Percentiles rank a stretch among this genome's conserved stretches.
phyloP scores from a whole-genome alignment of 2,797 vertebrate genomes.

The Sebastes diploproa region DNA sequence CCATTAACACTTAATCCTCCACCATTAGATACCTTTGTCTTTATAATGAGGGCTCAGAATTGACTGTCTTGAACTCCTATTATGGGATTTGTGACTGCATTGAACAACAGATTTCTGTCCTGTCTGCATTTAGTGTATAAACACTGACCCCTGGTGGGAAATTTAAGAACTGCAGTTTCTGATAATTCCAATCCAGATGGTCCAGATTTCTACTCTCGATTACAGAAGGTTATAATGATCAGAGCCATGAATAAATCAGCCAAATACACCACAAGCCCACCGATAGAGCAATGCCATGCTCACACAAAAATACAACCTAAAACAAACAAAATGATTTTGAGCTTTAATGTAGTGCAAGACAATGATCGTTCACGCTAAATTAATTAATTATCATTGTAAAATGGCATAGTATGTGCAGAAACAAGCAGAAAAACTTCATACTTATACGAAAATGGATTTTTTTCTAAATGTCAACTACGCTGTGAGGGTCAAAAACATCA shows the following conservation, averaged over 20 bases:
- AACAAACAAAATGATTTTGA: neutral
- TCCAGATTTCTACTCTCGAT: neutral
- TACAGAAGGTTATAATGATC: too few relatives aligned
- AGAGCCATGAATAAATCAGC: too few relatives aligned
- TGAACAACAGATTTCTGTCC: neutral
- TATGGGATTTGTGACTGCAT: neutral
- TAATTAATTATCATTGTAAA: neutral
- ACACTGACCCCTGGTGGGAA: conserved; percentile 35
- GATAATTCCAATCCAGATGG: rapidly evolving
- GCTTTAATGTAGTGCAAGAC: neutral
- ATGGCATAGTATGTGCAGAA: neutral
- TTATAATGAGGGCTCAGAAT: conserved; percentile 19
- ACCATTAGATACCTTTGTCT: conserved; percentile 16
- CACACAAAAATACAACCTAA: neutral
- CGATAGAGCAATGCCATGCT: neutral
- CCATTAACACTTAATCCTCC: conserved; percentile 28
- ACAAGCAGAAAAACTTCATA: neutral
- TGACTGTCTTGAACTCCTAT: neutral
- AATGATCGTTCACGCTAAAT: neutral
- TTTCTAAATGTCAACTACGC: neutral
- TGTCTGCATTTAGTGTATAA: neutral
- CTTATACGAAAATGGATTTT: neutral
- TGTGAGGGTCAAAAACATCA: neutral
- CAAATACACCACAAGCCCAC: neutral
- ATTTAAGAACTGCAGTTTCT: neutral